phyloP scores from a whole-genome alignment of 2,888 invertebrate genomes.

The Drosophila rubida region DNA sequence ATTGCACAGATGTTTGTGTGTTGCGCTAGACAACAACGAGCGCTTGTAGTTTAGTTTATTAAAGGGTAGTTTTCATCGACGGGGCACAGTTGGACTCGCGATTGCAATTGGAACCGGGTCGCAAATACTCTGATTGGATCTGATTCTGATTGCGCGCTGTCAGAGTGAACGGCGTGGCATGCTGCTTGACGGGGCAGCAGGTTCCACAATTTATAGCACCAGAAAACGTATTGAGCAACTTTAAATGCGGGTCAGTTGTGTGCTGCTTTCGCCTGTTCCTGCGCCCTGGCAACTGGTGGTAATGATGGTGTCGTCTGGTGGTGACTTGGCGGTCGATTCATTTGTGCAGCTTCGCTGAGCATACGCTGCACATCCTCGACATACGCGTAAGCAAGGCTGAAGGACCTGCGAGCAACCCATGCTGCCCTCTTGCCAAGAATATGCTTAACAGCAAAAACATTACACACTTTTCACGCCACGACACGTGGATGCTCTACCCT shows the following conservation, averaged over 20 bases:
- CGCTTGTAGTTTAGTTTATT: slow-evolving; percentile 63
- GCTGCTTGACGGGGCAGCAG: slow-evolving; percentile 52
- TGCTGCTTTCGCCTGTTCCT: not conserved
- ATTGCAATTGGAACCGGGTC: slow-evolving; percentile 66
- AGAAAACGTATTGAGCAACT: slow-evolving; percentile 84
- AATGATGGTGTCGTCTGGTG: slow-evolving; percentile 70
- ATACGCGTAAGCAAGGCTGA: not conserved
- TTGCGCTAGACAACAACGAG: slow-evolving; percentile 47
- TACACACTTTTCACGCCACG: slow-evolving; percentile 7
- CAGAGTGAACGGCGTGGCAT: slow-evolving; percentile 40
- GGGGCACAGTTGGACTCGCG: slow-evolving; percentile 61
- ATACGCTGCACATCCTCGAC: slow-evolving; percentile 81
- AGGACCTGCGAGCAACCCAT: slow-evolving; percentile 45
- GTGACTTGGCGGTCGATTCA: slow-evolving; percentile 82
- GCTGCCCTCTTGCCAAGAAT: slow-evolving; percentile 62
- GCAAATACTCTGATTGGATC: slow-evolving; percentile 74
- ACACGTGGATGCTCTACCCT: slow-evolving; percentile 22
- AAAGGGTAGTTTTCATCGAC: slow-evolving; percentile 84
- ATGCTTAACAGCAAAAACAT: slow-evolving; percentile 50
- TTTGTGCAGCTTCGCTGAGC: slow-evolving; percentile 82
- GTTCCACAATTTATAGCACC: slow-evolving; percentile 81
- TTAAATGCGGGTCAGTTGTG: slow-evolving; percentile 78
- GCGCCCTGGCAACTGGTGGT: slow-evolving; percentile 60
- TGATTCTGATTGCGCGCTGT: slow-evolving; percentile 64
- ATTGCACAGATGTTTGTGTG: slow-evolving; percentile 80